Conservation (phyloP, 1,140 invertebrate genomes). For the Parasteatoda tepidariorum region DNA sequence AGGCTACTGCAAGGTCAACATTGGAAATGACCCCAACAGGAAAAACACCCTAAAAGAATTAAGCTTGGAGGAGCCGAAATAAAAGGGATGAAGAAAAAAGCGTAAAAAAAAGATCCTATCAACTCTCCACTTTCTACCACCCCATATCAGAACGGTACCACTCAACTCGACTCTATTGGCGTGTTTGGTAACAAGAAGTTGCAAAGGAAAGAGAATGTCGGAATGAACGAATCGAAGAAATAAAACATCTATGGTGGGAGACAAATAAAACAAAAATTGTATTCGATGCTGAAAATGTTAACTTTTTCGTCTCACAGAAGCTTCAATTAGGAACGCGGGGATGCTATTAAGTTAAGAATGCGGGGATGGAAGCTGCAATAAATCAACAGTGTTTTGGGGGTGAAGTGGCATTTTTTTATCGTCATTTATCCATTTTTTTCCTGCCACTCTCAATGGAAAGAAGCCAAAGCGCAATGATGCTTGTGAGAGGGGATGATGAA, state of each 20-base stretch:
- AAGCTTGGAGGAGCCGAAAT: background rate
- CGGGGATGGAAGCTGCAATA: background rate
- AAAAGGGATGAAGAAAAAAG: background rate
- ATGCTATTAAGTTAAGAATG: slow-evolving; percentile 8
- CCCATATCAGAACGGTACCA: background rate
- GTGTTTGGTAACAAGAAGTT: slow-evolving; percentile 1
- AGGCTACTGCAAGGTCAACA: slow-evolving; percentile 21
- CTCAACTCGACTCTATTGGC: background rate
- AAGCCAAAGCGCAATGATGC: slow-evolving; percentile 7
- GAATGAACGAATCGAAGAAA: background rate
- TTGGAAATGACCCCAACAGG: background rate
- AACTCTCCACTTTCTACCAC: background rate
- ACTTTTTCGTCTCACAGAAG: slow-evolving; percentile 2
- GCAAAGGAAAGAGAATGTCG: background rate
- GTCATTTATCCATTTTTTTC: background rate
- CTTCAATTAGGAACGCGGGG: background rate
- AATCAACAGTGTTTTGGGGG: slow-evolving; percentile 8
- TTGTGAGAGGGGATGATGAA: background rate
- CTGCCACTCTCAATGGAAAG: background rate
- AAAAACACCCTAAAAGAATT: background rate
- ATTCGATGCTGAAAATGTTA: background rate
- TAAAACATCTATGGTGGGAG: background rate
- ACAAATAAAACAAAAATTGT: background rate
- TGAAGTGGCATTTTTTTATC: background rate
- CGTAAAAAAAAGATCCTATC: background rate